Percentiles rank a stretch among this genome's conserved stretches.
phyloP scores from a whole-genome alignment of 2,113 vertebrate species.

The Ophthalmolycus amberensis region DNA sequence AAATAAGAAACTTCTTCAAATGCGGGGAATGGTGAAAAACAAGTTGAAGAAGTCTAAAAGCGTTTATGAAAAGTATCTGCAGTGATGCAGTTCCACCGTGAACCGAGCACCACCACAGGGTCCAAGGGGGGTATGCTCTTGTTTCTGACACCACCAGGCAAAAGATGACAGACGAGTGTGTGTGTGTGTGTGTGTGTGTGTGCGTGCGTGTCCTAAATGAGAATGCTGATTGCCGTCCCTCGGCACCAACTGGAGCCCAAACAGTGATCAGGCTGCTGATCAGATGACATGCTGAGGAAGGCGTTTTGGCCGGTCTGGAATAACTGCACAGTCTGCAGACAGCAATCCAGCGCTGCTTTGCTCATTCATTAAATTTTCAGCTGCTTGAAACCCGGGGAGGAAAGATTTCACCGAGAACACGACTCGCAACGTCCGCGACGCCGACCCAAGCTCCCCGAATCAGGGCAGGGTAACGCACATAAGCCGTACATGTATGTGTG shows the following conservation, averaged over 20 bases:
- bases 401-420: slow-evolving; percentile 36
- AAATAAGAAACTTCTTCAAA: slow-evolving; percentile 4
- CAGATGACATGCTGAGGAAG: slow-evolving; percentile 65
- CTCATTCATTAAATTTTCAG: slow-evolving; percentile 65
- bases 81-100: slow-evolving; percentile 9
- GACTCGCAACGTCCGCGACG: slow-evolving; percentile 17
- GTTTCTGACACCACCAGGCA: neutral
- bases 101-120: neutral
- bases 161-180: neutral
- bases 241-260: slow-evolving; percentile 42
- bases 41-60: neutral
- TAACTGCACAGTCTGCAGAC: slow-evolving; percentile 65
- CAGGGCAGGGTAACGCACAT: slow-evolving; percentile 16
- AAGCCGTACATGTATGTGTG: slow-evolving; percentile 26
- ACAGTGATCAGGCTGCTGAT: slow-evolving; percentile 65
- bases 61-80: slow-evolving; percentile 4
- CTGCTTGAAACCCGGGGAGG: slow-evolving; percentile 29
- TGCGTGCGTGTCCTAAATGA: slow-evolving; percentile 37
- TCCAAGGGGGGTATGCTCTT: neutral
- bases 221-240: slow-evolving; percentile 32
- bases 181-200: slow-evolving; percentile 13
- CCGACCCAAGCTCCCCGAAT: neutral
- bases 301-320: slow-evolving; percentile 56
- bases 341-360: slow-evolving; percentile 29
- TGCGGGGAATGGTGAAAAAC: neutral